Evolutionary conservation across 92 coral and sea anemone genomes (phyloP), one percentile per base, ranked within the genome.

Genomic region (Palythoa caribaeorum): DNA sequence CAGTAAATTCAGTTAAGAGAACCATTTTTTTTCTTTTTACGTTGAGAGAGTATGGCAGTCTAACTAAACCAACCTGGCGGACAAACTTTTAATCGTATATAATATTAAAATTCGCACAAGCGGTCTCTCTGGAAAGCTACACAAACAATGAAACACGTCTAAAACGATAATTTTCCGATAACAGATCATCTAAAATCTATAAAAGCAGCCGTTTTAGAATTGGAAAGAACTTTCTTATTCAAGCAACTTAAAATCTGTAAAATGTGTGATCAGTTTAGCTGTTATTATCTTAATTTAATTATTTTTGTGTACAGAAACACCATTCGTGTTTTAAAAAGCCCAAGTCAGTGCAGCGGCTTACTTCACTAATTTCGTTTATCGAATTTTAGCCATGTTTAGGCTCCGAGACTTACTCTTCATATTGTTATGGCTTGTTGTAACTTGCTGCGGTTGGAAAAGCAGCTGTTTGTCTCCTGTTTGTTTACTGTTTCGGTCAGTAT

Each of bases 181-280:
- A 77, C 50, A 37, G n/a, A 54, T 28, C 19, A 35, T 36, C 40
- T 38, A 35, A 55, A 28, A 28, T 28, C 28, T 28, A 28, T 28
- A 28, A 28, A 28, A 35, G 65, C 50, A 53, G 40, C 48, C 19
- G 66, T 35, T 52, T 77, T 36, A 28, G 28, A 13, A 54, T 76
- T 51, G 47, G 48, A 7, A 77, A 16, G 14, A 77, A 20, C 53
- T 55, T 28, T 74, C 16, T 47, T 9, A 50, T 2, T 40, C 9
- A 21, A 47, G 47, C n/a, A 5, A 55, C 1, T 47, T 37, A 16
- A 20, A 47, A 17, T 47, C 11, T 76, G 21, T 73, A 16, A 38
- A 48, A 77, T 77, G 83, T 53, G 20, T 36, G 83, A 54, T 35
- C 39, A 77, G 10, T 77, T 13, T 77, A 77, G 79, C 53, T 52